Base-by-base conservation (phyloP, 2,888 invertebrate species). In the Hipparchia semele region DNA sequence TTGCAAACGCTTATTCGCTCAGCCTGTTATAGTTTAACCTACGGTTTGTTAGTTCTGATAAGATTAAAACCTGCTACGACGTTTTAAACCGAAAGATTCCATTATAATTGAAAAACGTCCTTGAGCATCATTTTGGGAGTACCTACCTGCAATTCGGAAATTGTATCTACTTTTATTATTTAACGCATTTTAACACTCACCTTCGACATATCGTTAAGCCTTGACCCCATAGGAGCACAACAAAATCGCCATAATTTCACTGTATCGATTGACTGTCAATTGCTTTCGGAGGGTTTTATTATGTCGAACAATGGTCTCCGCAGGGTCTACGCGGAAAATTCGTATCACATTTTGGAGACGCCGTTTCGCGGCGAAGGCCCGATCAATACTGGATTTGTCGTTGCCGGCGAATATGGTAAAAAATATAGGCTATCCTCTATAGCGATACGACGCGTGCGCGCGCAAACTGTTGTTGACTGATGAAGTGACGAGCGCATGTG, bases 391-490 rank as follows among this genome's bases (percentile, higher is more conserved):
- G 83, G 79, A 75, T 78, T 76, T 80, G 83, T 86, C 81, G 84
- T 80, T 83, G 84, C 86, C 87, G 87, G 87, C 84, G 87, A 86
- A 87, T 89, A 87, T 86, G 85, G 87, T 84, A 88, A 88, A 89
- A 89, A 89, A 88, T 83, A 87, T 83, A 65, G 65, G 53, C 65
- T 65, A 33, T 65, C 9, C 53, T 62, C 49, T 62, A 49, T 13
- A 83, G 83, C 81, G 82, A 80, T 77, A 81, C 79, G 84, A 87
- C 85, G 87, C 88, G 84, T 90, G 91, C 92, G 92, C 91, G 91
- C 90, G 90, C 92, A 90, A 81, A 83, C 82, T 89, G 87, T 90
- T 91, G 91, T 88, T 90, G 89, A 91, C 87, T 87, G 88, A 87
- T 83, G 85, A 80, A 91, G 87, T 87, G 88, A 87, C 84, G 85